Percentiles rank a stretch among this genome's conserved stretches.
These are phyloP conservation scores for Polymixis flavicincta DNA, from an alignment of 2,888 invertebrate genomes.

Conservation along the genomic window DNA sequence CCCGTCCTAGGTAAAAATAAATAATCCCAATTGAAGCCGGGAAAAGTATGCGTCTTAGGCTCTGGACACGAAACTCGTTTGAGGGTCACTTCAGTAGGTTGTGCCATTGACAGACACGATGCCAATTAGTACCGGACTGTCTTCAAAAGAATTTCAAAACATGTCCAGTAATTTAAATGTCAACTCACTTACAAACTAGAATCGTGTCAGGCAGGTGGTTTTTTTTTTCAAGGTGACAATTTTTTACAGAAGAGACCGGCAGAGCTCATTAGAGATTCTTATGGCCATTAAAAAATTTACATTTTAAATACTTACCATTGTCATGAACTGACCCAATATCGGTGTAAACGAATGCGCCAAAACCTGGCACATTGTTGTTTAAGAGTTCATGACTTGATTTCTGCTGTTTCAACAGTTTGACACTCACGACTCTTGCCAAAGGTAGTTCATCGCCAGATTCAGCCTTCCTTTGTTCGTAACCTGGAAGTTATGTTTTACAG, in stretches of 20 bases:
- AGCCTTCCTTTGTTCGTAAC: conserved; percentile 61
- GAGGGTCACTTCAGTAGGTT: no score
- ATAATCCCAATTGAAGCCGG: no score
- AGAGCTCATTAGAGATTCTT: neutral
- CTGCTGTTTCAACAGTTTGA: conserved; percentile 66
- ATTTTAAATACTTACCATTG: conserved; percentile 60
- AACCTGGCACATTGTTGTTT: conserved; percentile 65
- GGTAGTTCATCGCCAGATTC: conserved; percentile 66
- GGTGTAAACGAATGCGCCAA: conserved; percentile 52
- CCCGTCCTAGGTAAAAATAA: no score
- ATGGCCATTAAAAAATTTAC: neutral
- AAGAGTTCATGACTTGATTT: conserved; percentile 63
- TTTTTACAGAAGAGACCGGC: no score
- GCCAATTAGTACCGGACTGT: neutral
- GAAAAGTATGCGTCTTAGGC: no score
- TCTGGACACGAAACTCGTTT: no score
- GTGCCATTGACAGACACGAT: neutral
- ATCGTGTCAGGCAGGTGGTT: neutral
- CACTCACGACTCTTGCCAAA: conserved; percentile 63
- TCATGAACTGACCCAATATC: conserved; percentile 71
- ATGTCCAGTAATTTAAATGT: no score
- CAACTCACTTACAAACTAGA: neutral
- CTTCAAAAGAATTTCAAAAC: neutral
- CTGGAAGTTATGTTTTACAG: conserved; percentile 41
- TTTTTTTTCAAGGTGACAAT: no score